These are phyloP conservation scores for Peromyscus californicus DNA, from an alignment of 2,113 vertebrate genomes.

Conservation along the genomic window DNA sequence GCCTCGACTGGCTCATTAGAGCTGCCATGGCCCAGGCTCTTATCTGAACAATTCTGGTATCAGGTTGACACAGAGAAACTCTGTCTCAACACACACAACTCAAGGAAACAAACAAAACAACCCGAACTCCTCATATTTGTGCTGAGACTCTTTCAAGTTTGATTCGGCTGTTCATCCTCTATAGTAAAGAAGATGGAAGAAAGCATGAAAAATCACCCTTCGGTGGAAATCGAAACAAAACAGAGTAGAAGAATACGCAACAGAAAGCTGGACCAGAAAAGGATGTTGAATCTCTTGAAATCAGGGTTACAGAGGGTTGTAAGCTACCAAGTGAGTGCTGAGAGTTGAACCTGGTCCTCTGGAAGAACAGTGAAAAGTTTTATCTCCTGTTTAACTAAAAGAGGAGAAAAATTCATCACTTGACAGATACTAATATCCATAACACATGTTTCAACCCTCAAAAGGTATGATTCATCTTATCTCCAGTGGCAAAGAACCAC, in stretches of 20 bases:
- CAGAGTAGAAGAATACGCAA: neutral
- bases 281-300: neutral
- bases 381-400: constrained; percentile 4
- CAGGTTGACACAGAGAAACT: neutral
- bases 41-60: neutral
- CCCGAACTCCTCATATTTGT: neutral
- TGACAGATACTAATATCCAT: constrained; percentile 42
- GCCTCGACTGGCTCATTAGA: neutral
- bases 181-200: neutral
- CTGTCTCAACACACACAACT: neutral
- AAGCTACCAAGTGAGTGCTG: neutral
- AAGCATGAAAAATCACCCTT: neutral
- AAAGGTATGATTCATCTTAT: constrained; percentile 31
- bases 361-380: neutral
- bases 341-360: neutral
- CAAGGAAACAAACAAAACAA: neutral
- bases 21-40: neutral
- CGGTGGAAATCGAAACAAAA: neutral
- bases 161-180: neutral
- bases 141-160: neutral
- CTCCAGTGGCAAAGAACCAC: neutral
- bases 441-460: constrained; percentile 18
- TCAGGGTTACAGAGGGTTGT: neutral
- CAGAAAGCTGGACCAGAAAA: neutral
- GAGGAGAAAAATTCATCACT: constrained; percentile 5